Conservation (phyloP, 1,140 invertebrate species). For the Pseudomyrmex pallidus region DNA sequence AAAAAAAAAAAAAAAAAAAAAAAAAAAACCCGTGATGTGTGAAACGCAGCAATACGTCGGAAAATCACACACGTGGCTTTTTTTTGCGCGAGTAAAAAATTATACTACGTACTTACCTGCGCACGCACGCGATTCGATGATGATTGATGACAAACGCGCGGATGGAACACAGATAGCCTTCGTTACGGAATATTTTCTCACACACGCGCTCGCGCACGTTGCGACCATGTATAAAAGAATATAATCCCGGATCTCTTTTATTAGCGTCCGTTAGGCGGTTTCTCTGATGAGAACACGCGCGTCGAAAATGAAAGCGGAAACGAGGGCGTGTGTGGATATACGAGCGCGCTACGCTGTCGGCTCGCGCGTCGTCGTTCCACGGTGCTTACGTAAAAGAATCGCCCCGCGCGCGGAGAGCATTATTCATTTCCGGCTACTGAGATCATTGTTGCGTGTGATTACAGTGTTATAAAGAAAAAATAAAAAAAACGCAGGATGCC, state of each 20-base stretch:
- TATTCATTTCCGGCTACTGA: slow-evolving; percentile 39
- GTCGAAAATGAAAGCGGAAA: slow-evolving; percentile 52
- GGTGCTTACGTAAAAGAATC: slow-evolving; percentile 46
- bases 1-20: neutral
- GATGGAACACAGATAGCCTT: neutral
- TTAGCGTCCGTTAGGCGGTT: slow-evolving; percentile 1
- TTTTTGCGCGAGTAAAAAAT: too few relatives aligned
- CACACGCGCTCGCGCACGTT: slow-evolving; percentile 10
- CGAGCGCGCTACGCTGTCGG: neutral
- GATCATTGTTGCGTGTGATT: slow-evolving; percentile 25
- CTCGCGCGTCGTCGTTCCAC: slow-evolving; percentile 11
- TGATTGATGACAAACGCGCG: neutral
- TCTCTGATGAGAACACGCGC: slow-evolving; percentile 29
- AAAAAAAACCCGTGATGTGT: neutral
- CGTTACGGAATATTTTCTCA: slow-evolving; percentile 15
- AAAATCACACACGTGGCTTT: too few relatives aligned
- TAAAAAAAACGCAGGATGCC: slow-evolving; percentile 5
- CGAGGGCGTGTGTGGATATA: neutral
- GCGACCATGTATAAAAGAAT: neutral
- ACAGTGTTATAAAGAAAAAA: slow-evolving; percentile 3
- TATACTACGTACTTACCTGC: slow-evolving; percentile 17
- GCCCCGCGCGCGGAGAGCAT: slow-evolving; percentile 7
- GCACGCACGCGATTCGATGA: too few relatives aligned
- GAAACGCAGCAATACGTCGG: too few relatives aligned
- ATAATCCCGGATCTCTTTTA: slow-evolving; percentile 42